These are phyloP conservation scores for Heliornis fulica DNA, from an alignment of 2,113 vertebrate species.

Conservation along the genomic window DNA sequence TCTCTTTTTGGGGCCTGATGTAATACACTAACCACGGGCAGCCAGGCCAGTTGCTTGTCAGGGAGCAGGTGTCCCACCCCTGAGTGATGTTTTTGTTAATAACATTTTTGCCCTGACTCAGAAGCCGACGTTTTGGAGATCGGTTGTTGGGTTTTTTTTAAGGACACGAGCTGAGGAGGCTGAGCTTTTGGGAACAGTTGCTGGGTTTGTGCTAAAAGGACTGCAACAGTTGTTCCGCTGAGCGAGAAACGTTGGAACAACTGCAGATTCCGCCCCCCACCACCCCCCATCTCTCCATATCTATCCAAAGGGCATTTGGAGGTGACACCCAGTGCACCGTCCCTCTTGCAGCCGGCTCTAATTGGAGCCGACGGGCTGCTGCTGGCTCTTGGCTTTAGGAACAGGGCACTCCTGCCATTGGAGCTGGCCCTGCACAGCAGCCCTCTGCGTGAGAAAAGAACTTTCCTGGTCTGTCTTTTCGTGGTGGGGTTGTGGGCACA, in stretches of 20 bases:
- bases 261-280: constrained; percentile 72
- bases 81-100: constrained; percentile 74
- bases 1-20: constrained; percentile 73
- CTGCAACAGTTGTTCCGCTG: constrained; percentile 84
- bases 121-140: constrained; percentile 76
- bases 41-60: constrained; percentile 85
- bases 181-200: constrained; percentile 86
- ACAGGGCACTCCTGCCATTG: background rate
- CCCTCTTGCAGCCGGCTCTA: constrained; percentile 4
- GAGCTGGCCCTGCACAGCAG: background rate
- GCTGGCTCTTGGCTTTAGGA: background rate
- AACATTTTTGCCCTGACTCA: constrained; percentile 86
- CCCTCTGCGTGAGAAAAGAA: background rate
- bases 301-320: constrained; percentile 75
- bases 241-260: constrained; percentile 83
- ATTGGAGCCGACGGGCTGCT: background rate
- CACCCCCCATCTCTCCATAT: background rate
- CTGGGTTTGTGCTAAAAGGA: constrained; percentile 77
- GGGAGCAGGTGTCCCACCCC: constrained; percentile 87
- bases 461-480: background rate
- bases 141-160: constrained; percentile 46
- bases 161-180: constrained; percentile 72
- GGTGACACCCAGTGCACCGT: constrained; percentile 57
- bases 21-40: constrained; percentile 75
- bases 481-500: background rate